These are phyloP conservation scores for Paragorgia papillata DNA, from an alignment of 92 coral and sea anemone species.

Conservation along the genomic window DNA sequence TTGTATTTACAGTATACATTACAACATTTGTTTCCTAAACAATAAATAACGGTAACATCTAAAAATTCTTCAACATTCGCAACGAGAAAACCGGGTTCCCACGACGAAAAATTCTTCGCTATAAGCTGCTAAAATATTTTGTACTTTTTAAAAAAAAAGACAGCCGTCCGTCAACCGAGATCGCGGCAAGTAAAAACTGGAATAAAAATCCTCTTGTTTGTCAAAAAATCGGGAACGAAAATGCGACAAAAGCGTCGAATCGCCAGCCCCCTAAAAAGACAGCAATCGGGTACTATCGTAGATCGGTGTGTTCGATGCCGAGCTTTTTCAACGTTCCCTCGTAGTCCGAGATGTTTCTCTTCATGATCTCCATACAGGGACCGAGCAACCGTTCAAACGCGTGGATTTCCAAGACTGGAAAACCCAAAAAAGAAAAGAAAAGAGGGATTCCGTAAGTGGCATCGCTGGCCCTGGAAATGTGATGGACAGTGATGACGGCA, in stretches of 20 bases:
- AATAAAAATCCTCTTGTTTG: slow-evolving; percentile 17
- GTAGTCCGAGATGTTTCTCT: slow-evolving; percentile 84
- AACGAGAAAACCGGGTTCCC: not conserved
- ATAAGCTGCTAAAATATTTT: not conserved
- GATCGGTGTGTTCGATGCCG: slow-evolving; percentile 79
- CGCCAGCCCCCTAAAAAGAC: not conserved
- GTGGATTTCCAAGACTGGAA: slow-evolving; percentile 84
- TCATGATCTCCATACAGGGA: slow-evolving; percentile 99
- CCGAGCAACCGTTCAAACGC: slow-evolving; percentile 97
- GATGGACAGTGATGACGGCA: not conserved
- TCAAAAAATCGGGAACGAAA: slow-evolving; percentile 26
- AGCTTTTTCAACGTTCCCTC: slow-evolving; percentile 83
- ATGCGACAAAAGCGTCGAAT: not conserved
- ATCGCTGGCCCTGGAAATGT: not conserved
- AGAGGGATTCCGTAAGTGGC: not conserved
- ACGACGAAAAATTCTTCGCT: not conserved
- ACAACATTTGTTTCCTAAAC: slow-evolving; percentile 24
- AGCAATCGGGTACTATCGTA: slow-evolving; percentile 54
- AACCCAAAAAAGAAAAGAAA: not conserved
- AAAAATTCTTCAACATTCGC: slow-evolving; percentile 11
- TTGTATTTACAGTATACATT: not conserved
- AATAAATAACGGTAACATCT: slow-evolving; percentile 27
- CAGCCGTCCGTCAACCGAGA: not conserved
- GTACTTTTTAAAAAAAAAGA: not conserved
- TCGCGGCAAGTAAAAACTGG: slow-evolving; percentile 17